Base-by-base conservation (phyloP, 2,113 vertebrate species). In the Danionella cerebrum region DNA sequence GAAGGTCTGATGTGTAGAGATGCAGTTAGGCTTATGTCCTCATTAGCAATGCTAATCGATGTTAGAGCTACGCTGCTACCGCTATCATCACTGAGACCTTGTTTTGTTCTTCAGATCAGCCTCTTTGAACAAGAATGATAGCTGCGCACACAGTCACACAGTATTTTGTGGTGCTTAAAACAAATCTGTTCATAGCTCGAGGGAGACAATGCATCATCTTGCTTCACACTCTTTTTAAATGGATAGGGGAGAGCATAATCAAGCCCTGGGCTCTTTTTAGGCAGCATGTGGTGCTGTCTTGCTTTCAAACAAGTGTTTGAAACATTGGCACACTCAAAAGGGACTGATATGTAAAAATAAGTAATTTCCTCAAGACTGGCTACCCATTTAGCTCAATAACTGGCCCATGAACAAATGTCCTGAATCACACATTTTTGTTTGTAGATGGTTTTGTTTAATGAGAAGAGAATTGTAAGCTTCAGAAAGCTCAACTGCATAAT, bases 141-240 rank as follows among this genome's bases (percentile, higher is more conserved):
- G 48, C 39, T 52, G 33, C 38, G 55, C 29, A 62, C 48, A 66
- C 13, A 13, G 10, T 39, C 39, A 44, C 39, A 57, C 29, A 33
- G 29, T 6, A 33, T 48, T 33, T 3, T 47, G 44, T 48, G 27
- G 29, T 36, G 60, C 27, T 64, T 36, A 36, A 50, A 48, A 57
- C 18, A 2, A 51, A 70, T 18, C 66, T 59, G 41, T 55, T 73
- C 67, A 27, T 38, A 73, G 72, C 65, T 58, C 64, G 10, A 44
- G 67, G 67, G 52, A 29, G 22, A 67, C 64, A 69, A 54, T 52
- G 39, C 48, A 55, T 78, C 66, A 51, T 65, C 77, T 79, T 72
- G 74, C 77, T 70, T 47, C 67, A 70, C 16, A 63, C 74, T 80
- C 77, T 78, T 78, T n/a, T 71, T 51, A 70, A 68, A 69, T 53